Conservation (phyloP, 2,797 vertebrate species). For the Onychomys torridus region DNA sequence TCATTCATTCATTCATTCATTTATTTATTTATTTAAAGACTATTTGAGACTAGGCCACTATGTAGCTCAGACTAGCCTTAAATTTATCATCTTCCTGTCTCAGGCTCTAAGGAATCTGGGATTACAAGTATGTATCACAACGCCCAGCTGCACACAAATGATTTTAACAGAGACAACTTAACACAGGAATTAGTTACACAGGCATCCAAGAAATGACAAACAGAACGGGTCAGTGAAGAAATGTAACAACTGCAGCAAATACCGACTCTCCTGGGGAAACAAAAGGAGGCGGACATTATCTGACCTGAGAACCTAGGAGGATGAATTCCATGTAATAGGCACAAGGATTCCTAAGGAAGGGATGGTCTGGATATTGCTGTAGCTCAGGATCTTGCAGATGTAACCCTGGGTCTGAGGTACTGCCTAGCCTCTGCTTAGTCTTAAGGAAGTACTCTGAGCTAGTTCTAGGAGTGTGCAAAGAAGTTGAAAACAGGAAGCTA, state of each 20-base stretch:
- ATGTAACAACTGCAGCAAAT: not conserved
- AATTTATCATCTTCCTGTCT: not conserved
- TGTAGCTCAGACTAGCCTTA: not conserved
- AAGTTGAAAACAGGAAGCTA: not conserved
- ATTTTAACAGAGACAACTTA: not conserved
- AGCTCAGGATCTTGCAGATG: not conserved
- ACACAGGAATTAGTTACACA: not conserved
- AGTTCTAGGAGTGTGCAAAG: not conserved
- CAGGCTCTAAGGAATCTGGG: not conserved
- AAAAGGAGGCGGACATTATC: not conserved
- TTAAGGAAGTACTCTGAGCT: not conserved
- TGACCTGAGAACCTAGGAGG: not conserved
- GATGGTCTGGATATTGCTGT: not conserved
- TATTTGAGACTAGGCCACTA: not conserved
- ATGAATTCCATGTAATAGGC: not conserved
- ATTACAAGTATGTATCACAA: not conserved
- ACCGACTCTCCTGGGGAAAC: not conserved
- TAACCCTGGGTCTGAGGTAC: not conserved
- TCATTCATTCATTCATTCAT: too few relatives aligned
- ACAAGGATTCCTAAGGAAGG: not conserved
- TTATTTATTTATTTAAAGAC: too few relatives aligned
- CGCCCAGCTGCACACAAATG: not conserved
- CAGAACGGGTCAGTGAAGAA: not conserved
- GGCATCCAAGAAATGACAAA: not conserved
- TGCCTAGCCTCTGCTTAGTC: not conserved